These are phyloP conservation scores for Troides oblongomaculatus DNA, from an alignment of 2,888 invertebrate species.

Conservation along the genomic window DNA sequence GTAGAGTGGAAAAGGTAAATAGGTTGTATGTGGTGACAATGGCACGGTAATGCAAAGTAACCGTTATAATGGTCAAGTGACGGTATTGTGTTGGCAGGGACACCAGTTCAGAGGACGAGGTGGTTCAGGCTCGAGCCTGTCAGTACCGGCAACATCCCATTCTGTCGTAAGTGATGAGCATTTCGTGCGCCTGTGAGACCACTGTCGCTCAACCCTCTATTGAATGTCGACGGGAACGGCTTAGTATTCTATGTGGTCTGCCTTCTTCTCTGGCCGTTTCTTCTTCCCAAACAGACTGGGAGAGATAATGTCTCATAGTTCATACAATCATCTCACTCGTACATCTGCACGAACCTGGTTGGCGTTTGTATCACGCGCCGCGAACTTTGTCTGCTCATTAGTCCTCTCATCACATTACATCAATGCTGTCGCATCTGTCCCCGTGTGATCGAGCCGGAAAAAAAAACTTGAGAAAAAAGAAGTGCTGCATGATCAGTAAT, in stretches of 20 bases:
- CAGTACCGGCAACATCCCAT: constrained; percentile 88
- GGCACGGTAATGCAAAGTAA: constrained; percentile 26
- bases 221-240: constrained; percentile 66
- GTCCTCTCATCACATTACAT: constrained; percentile 58
- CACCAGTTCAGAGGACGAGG: constrained; percentile 83
- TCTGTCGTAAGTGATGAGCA: constrained; percentile 82
- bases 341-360: constrained; percentile 68
- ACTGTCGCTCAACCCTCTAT: constrained; percentile 54
- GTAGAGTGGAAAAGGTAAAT: neutral
- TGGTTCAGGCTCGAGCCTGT: constrained; percentile 90
- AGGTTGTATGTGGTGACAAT: neutral
- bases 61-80: constrained; percentile 52
- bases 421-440: constrained; percentile 52
- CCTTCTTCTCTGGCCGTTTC: constrained; percentile 62
- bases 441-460: constrained; percentile 44
- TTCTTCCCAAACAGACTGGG: constrained; percentile 68
- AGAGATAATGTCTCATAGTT: constrained; percentile 60
- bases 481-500: constrained; percentile 61
- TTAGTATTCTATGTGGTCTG: constrained; percentile 64
- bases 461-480: constrained; percentile 50
- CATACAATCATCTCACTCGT: constrained; percentile 55
- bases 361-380: constrained; percentile 50
- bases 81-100: constrained; percentile 76
- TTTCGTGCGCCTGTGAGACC: constrained; percentile 58
- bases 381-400: constrained; percentile 53